These are phyloP conservation scores for Brachionus paranguensis DNA, from an alignment of 1,140 invertebrate species.

Conservation along the genomic window DNA sequence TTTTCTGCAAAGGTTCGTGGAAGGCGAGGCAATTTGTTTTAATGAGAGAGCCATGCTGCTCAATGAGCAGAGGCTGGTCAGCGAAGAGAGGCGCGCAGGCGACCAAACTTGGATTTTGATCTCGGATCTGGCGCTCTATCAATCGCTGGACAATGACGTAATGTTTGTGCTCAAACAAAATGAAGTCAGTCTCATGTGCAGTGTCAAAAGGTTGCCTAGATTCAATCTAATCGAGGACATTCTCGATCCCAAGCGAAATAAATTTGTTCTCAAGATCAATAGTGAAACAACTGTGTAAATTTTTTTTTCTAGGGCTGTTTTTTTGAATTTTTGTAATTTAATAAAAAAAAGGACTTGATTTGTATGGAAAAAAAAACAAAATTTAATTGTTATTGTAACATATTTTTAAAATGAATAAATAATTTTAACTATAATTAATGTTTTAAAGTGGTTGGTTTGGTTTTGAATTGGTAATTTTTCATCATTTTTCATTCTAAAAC, in stretches of 20 bases:
- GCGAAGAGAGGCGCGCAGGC: slow-evolving; percentile 44
- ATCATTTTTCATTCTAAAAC: too few species aligned
- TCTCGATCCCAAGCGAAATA: slow-evolving; percentile 87
- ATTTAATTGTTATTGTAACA: too few species aligned
- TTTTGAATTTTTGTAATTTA: too few species aligned
- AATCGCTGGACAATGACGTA: slow-evolving; percentile 68
- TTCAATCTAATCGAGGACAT: slow-evolving; percentile 86
- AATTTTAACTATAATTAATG: too few species aligned
- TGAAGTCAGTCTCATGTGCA: slow-evolving; percentile 77
- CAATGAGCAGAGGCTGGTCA: slow-evolving; percentile 36
- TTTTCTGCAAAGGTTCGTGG: slow-evolving; percentile 68
- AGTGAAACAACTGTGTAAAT: slow-evolving; percentile 86
- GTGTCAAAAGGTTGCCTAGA: slow-evolving; percentile 72
- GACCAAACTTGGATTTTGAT: slow-evolving; percentile 69
- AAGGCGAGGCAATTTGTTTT: slow-evolving; percentile 61
- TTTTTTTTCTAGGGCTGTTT: too few species aligned
- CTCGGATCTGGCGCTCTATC: slow-evolving; percentile 81
- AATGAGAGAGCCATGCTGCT: slow-evolving; percentile 11
- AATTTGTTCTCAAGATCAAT: slow-evolving; percentile 85
- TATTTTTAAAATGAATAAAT: too few species aligned
- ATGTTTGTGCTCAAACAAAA: slow-evolving; percentile 70
- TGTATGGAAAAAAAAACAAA: too few species aligned
- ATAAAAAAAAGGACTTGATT: too few species aligned
- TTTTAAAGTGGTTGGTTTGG: too few species aligned
- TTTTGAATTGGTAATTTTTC: too few species aligned